phyloP scores from a whole-genome alignment of 1,140 invertebrate species.

The Carposina sasakii region DNA sequence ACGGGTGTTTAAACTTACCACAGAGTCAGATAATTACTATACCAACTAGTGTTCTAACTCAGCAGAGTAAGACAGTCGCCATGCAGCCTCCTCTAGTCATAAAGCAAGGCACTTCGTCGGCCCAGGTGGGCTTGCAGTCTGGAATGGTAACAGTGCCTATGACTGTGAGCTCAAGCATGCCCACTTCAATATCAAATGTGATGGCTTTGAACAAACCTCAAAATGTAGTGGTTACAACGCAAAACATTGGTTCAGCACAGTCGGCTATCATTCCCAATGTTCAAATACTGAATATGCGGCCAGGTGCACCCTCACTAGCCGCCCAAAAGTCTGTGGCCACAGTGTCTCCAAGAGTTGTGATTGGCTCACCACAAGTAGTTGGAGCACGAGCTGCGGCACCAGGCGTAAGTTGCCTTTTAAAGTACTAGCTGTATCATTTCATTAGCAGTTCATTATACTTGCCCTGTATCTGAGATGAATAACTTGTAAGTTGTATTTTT shows the following conservation, averaged over 20 bases:
- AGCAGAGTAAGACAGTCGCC: constrained; percentile 70
- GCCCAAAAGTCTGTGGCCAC: constrained; percentile 82
- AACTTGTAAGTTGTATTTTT: no score
- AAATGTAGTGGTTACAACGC: constrained; percentile 72
- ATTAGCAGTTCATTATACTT: no score
- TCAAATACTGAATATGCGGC: constrained; percentile 89
- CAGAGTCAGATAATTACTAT: constrained; percentile 61
- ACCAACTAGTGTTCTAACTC: constrained; percentile 72
- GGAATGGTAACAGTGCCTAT: constrained; percentile 81
- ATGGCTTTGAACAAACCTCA: constrained; percentile 72
- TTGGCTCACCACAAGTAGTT: constrained; percentile 85
- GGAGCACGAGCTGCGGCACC: constrained; percentile 84
- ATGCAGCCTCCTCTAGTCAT: constrained; percentile 80
- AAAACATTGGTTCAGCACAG: constrained; percentile 74
- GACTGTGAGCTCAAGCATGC: constrained; percentile 75
- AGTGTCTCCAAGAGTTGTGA: constrained; percentile 83
- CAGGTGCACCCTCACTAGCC: constrained; percentile 77
- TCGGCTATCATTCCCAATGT: constrained; percentile 82
- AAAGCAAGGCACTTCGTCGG: constrained; percentile 75
- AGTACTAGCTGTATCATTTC: no score
- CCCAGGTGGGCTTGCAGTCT: constrained; percentile 73
- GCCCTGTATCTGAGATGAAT: no score
- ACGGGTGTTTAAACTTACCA: constrained; percentile 73
- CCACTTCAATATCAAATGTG: constrained; percentile 63
- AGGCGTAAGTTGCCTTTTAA: constrained; percentile 78